A percentile compares a stretch with the other conserved stretches of the same genome.
These are phyloP conservation scores for Andrena dorsata DNA, from an alignment of 2,888 invertebrate species.

Conservation along the genomic window DNA sequence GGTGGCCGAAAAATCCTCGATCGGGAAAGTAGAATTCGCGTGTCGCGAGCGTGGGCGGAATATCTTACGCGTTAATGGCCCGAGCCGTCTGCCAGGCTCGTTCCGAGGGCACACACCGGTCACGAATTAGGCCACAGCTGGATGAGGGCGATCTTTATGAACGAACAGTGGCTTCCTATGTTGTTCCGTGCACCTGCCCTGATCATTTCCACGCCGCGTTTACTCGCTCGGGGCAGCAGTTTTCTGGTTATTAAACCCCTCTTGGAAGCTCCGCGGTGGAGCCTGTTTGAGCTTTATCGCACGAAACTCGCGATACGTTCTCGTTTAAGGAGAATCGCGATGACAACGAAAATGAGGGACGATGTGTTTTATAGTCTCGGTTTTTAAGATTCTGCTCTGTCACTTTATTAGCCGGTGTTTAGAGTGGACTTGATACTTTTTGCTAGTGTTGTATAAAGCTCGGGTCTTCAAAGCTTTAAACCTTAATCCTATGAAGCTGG, in stretches of 20 bases:
- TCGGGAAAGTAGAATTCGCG: conserved; percentile 70
- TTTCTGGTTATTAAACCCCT: conserved; percentile 51
- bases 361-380: too few species aligned
- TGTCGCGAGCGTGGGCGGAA: conserved; percentile 52
- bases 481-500: too few species aligned
- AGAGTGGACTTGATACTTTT: too few species aligned
- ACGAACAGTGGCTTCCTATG: conserved; percentile 50
- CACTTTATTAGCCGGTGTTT: too few species aligned
- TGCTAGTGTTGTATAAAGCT: too few species aligned
- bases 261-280: not conserved
- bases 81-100: conserved; percentile 17
- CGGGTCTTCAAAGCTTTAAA: too few species aligned
- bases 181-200: conserved; percentile 64
- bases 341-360: too few species aligned
- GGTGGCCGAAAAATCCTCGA: not conserved
- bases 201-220: conserved; percentile 34
- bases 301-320: too few species aligned
- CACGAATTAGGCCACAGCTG: conserved; percentile 74
- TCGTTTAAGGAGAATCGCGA: too few species aligned
- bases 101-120: conserved; percentile 52
- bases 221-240: conserved; percentile 48
- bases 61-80: conserved; percentile 72
- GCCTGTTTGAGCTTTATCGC: too few species aligned
- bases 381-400: too few species aligned
- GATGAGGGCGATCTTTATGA: conserved; percentile 69